Percentiles rank a stretch among this genome's conserved stretches.
These are phyloP conservation scores for Drosophila mojavensis DNA, from an alignment of 1,140 invertebrate genomes.

Conservation along the genomic window DNA sequence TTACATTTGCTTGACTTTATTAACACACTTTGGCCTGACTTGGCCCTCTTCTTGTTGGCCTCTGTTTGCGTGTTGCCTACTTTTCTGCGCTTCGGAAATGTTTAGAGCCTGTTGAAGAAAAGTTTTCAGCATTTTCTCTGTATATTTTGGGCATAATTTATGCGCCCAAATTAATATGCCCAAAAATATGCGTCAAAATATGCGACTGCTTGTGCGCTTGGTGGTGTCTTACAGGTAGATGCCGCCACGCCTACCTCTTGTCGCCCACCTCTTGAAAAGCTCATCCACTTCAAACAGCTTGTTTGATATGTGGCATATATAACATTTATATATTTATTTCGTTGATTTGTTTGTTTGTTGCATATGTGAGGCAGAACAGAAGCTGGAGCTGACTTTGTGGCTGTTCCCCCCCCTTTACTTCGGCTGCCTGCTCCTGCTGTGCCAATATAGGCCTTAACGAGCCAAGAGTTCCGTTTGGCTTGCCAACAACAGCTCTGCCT, in stretches of 20 bases:
- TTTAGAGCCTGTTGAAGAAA: constrained; percentile 6
- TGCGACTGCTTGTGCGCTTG: constrained; percentile 35
- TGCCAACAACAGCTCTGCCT: constrained; percentile 54
- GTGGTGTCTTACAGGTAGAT: neutral
- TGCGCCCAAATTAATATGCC: constrained; percentile 59
- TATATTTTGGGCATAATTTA: constrained; percentile 47
- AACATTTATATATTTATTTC: constrained; percentile 1
- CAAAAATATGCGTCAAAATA: constrained; percentile 60
- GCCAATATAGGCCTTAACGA: constrained; percentile 65
- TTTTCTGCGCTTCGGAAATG: constrained; percentile 49
- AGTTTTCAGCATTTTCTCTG: neutral
- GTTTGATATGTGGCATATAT: neutral
- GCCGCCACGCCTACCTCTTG: neutral
- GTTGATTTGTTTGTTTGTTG: constrained; percentile 28
- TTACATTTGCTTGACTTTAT: constrained; percentile 11
- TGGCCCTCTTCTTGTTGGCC: constrained; percentile 43
- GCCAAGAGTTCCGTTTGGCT: constrained; percentile 66
- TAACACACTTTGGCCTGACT: constrained; percentile 31
- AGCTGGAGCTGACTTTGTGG: neutral
- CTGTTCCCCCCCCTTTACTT: neutral
- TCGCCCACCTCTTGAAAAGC: neutral
- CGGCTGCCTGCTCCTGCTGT: constrained; percentile 32
- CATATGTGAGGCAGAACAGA: neutral
- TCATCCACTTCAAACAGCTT: neutral
- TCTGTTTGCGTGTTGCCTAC: constrained; percentile 58